Base-by-base conservation (phyloP, 2,888 invertebrate genomes). In the Chaetogeoica ovagalla region DNA sequence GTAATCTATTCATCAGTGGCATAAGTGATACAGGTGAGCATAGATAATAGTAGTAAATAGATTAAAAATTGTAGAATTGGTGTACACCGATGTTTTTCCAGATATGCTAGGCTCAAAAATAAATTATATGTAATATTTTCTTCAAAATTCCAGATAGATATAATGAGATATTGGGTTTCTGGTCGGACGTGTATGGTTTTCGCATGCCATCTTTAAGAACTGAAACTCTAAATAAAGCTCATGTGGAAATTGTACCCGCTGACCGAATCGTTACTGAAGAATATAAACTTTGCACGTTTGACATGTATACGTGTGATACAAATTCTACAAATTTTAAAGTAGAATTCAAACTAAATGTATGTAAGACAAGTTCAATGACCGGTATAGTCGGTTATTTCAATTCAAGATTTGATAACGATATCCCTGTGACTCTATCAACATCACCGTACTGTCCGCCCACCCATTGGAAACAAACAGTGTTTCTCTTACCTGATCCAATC, bases 391-490 rank as follows among this genome's bases (percentile, higher is more conserved):
- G 96, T 11, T 97, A 94, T 87, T 98, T 98, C 88, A 96, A 97
- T 87, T 93, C 92, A 43, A 92, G 91, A 85, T 96, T 97, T 87
- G 92, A 93, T 85, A 87, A 93, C 77, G 89, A 90, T 2, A 89
- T 90, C 83, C 87, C 89, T 19, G 89, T 94, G 9, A 87, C 88
- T 6, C 91, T 97, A 84, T 92, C 93, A 73, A 97, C 97, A 0
- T 91, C 94, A 1, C 96, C 97, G 5, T 87, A 89, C 60, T 87
- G 88, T 0, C 88, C 90, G 0, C 88, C 90, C 37, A 97, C 97
- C 0, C 97, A 97, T 88, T 97, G 97, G 97, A 95, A 96, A 85
- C 97, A 97, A 86, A 96, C 96, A 0, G 89, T 96, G 1, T 95
- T 97, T 86, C 93, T 94, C 85, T 88, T 97, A 19, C 92, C 91